Evolutionary conservation across 2,113 vertebrate genomes (phyloP), one percentile per base, ranked within the genome.

Genomic region (Maccullochella peelii): DNA sequence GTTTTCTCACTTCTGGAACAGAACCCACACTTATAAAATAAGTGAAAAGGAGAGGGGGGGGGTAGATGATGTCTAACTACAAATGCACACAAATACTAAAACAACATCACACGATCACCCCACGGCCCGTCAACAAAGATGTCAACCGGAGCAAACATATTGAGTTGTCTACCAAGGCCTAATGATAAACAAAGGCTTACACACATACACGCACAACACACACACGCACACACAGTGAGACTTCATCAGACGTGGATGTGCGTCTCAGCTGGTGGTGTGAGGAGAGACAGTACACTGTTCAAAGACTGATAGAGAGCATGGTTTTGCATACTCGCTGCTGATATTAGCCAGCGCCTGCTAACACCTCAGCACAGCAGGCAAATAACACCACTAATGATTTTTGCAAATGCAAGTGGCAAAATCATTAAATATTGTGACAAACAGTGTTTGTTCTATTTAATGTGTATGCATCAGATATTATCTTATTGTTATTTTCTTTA

Each of bases 351-450:
- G 1, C 47, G 71, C 69, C 71, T n/a, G 49, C 81, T 77, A 83
- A 79, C 87, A 80, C 73, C 81, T 79, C 82, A 27, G 70, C 89
- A 27, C 84, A 83, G 93, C 91, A 54, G 88, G 90, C 71, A 61
- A 88, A 90, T 73, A 89, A 90, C 75, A 70, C 74, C 83, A 10
- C 78, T 93, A 93, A 94, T 93, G 91, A 83, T 92, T 90, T 92
- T 89, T 93, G 87, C 87, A 87, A 87, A 91, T 91, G 84, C 84
- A 86, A 82, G 81, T 65, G n/a, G 83, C 77, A 77, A 75, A 86
- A 79, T 89, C 85, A 86, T 94, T 93, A 88, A 93, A 87, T 74
- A 87, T 88, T 79, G 77, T 79, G 85, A 89, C 85, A 87, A 82
- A 89, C 70, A 86, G 61, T 23, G 78, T 80, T 78, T 67, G 70